These are phyloP conservation scores for Drosophila albomicans DNA, from an alignment of 1,140 invertebrate species.

Conservation along the genomic window DNA sequence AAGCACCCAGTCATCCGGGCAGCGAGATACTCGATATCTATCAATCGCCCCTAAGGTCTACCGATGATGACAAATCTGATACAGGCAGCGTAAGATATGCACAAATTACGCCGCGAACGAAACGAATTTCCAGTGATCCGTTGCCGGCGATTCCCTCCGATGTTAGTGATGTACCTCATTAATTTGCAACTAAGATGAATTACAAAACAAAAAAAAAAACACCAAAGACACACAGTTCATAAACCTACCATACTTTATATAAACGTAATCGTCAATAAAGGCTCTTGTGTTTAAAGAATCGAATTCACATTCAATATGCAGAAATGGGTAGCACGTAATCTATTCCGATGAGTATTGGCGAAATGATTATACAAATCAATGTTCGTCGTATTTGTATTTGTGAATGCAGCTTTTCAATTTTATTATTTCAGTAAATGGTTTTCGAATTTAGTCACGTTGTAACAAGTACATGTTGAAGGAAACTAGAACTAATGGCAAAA, in stretches of 20 bases:
- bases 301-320: too few species aligned
- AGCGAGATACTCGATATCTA: slow-evolving; percentile 13
- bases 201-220: background rate
- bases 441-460: background rate
- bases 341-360: too few species aligned
- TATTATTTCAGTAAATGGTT: background rate
- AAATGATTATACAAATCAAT: background rate
- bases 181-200: background rate
- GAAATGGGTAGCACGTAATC: too few species aligned
- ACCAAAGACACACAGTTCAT: background rate
- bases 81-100: slow-evolving; percentile 56
- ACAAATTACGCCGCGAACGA: slow-evolving; percentile 53
- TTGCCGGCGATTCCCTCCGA: slow-evolving; percentile 58
- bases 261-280: slow-evolving; percentile 19
- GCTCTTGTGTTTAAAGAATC: slow-evolving; percentile 28
- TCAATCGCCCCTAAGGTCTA: background rate
- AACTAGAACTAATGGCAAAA: background rate
- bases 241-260: background rate
- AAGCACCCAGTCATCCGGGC: slow-evolving; percentile 19
- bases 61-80: background rate
- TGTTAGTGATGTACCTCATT: slow-evolving; percentile 19
- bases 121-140: slow-evolving; percentile 68
- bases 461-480: slow-evolving; percentile 1
- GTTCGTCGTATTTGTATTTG: background rate
- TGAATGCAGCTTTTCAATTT: slow-evolving; percentile 3